phyloP scores from a whole-genome alignment of 2,113 vertebrate species.

The Ivindomyrus marchei region DNA sequence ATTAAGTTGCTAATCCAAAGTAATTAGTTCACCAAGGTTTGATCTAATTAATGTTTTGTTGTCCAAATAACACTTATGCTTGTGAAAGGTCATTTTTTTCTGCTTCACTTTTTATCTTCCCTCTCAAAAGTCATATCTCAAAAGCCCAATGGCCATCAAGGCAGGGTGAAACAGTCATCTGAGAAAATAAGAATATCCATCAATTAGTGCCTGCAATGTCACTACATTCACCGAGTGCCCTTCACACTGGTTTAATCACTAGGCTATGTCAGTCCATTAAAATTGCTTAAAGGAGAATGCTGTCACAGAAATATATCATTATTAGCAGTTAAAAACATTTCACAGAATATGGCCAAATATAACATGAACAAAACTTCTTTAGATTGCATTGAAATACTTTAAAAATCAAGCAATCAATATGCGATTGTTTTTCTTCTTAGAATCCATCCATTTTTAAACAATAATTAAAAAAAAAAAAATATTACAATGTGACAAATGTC shows the following conservation, averaged over 20 bases:
- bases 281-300: neutral
- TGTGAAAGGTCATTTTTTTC: neutral
- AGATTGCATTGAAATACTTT: neutral
- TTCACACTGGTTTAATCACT: neutral
- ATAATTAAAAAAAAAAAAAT: neutral
- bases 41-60: neutral
- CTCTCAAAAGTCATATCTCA: slow-evolving; percentile 1
- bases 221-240: neutral
- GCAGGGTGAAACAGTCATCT: neutral
- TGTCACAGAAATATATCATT: neutral
- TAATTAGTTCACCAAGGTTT: neutral
- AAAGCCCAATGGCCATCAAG: neutral
- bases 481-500: neutral
- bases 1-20: neutral
- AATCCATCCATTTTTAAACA: neutral
- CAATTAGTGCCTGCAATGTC: neutral
- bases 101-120: neutral
- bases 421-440: neutral
- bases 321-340: neutral
- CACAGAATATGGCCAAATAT: neutral
- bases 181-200: neutral
- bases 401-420: slow-evolving; percentile 1
- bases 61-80: neutral
- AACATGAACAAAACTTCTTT: neutral
- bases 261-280: neutral